Conservation (phyloP, 2,888 invertebrate species). For the Drosophila nigricruria region DNA sequence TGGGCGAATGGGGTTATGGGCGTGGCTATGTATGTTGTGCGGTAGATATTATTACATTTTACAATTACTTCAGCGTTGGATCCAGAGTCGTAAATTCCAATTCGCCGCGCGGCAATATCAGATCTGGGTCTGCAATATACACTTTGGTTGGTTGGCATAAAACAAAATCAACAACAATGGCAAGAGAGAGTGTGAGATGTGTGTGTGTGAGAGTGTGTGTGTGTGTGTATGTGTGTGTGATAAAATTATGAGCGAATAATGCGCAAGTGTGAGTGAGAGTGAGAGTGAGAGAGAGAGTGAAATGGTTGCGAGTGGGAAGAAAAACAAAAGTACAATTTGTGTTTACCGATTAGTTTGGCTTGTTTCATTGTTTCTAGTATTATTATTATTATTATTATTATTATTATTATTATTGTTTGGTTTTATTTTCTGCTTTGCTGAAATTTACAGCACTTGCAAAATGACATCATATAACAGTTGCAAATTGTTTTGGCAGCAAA, state of each 20-base stretch:
- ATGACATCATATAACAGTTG: conserved; percentile 71
- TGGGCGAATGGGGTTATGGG: conserved; percentile 1
- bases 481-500: conserved; percentile 76
- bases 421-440: conserved; percentile 22
- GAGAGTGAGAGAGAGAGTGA: conserved; percentile 6
- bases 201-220: conserved; percentile 21
- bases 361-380: conserved; percentile 41
- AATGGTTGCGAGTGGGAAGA: conserved; percentile 33
- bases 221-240: conserved; percentile 21
- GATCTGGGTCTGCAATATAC: conserved; percentile 86
- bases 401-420: conserved; percentile 18
- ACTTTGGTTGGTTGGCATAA: conserved; percentile 84
- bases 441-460: conserved; percentile 74
- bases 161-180: conserved; percentile 76
- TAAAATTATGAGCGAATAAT: conserved; percentile 29
- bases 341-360: conserved; percentile 73
- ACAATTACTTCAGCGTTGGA: conserved; percentile 84
- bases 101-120: conserved; percentile 85
- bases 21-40: conserved; percentile 45
- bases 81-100: conserved; percentile 86
- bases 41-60: conserved; percentile 76
- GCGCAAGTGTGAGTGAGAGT: conserved; percentile 15
- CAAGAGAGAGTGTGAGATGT: conserved; percentile 33
- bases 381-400: conserved; percentile 23
- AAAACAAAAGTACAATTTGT: conserved; percentile 56